Conservation (phyloP, 2,113 vertebrate genomes). For the Bothrops jararaca region DNA sequence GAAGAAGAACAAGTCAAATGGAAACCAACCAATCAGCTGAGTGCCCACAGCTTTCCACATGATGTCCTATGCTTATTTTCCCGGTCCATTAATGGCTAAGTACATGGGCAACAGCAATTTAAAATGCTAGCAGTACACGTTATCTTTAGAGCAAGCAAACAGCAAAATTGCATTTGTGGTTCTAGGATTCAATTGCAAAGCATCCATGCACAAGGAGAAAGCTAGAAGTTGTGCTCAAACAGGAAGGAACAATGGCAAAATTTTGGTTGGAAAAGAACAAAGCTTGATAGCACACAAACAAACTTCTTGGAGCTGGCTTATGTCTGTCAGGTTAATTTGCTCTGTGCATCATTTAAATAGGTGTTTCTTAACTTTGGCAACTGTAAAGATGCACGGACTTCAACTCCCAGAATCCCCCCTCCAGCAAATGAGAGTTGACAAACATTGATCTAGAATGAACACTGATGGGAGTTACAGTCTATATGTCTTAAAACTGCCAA, state of each 20-base stretch:
- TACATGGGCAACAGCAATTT: constrained; percentile 65
- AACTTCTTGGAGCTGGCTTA: background rate
- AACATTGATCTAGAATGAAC: background rate
- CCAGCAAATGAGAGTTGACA: background rate
- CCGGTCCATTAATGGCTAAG: constrained; percentile 62
- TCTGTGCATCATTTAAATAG: background rate
- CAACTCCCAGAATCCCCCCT: background rate
- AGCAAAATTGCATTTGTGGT: constrained; percentile 15
- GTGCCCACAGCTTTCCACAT: constrained; percentile 64
- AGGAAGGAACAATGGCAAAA: background rate
- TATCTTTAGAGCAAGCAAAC: constrained; percentile 42
- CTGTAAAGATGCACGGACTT: background rate
- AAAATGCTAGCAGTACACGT: constrained; percentile 45
- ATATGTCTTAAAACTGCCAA: background rate
- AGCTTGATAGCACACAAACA: background rate
- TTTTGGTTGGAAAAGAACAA: background rate
- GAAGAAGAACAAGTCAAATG: constrained; percentile 53
- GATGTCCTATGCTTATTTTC: constrained; percentile 71
- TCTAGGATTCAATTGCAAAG: constrained; percentile 22
- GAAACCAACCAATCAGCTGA: constrained; percentile 29
- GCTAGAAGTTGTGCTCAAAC: background rate
- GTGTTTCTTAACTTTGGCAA: background rate
- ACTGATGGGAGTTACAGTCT: background rate
- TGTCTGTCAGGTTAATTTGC: background rate
- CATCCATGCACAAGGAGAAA: constrained; percentile 26